A percentile compares a stretch with the other conserved stretches of the same genome.
Conservation (phyloP, 2,113 vertebrate species). For the Isurus oxyrinchus region DNA sequence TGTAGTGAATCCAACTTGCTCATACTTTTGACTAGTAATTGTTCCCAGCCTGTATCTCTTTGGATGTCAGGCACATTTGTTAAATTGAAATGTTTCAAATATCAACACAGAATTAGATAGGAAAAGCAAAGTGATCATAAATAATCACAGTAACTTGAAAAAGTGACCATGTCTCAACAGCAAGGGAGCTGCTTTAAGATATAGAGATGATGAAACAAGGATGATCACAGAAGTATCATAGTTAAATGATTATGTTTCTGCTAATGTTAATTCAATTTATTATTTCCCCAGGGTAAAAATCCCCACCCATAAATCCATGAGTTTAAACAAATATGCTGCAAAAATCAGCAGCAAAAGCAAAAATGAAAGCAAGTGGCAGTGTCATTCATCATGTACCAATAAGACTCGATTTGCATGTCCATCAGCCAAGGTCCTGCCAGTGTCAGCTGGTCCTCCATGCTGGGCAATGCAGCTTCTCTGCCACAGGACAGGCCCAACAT, state of each 20-base stretch:
- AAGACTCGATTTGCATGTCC: not conserved
- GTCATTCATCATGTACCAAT: not conserved
- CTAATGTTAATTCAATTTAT: slow-evolving; percentile 4
- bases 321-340: not conserved
- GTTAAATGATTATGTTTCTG: slow-evolving; percentile 19
- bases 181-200: not conserved
- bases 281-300: not conserved
- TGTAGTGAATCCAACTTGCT: not conserved
- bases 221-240: slow-evolving; percentile 19
- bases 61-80: not conserved
- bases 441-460: not conserved
- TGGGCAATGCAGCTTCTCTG: not conserved
- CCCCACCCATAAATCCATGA: not conserved
- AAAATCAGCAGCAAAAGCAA: not conserved
- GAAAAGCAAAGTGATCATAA: slow-evolving; percentile 11
- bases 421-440: not conserved
- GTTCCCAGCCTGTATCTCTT: not conserved
- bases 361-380: not conserved
- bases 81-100: slow-evolving; percentile 19
- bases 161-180: not conserved
- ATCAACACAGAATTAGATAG: not conserved
- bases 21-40: not conserved
- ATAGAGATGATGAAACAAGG: slow-evolving; percentile 19
- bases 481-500: not conserved
- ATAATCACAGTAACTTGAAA: slow-evolving; percentile 25